Base-by-base conservation (phyloP, 1,140 invertebrate species). In the Propsilocerus akamusi region DNA sequence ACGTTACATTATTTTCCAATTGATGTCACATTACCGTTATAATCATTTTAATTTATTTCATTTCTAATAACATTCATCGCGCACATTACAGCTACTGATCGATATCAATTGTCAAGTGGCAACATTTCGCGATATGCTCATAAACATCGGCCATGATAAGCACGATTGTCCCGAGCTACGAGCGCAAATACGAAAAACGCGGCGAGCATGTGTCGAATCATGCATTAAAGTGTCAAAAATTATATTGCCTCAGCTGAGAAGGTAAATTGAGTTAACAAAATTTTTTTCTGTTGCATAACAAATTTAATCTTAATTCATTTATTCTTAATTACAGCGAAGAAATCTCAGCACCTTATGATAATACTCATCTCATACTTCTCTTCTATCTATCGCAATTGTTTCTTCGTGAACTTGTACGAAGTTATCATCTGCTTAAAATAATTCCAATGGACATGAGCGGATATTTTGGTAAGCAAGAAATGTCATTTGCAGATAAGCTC, bases 361-460 rank as follows among this genome's bases (percentile, higher is more conserved):
- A 86, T 67, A 83, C 86, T 34, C 85, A 90, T 61, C 72, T 91
- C 59, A 83, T 90, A 54, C 71, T 90, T 37, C 72, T 91, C 37
- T 89, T 88, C 66, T 89, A 88, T 68, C 80, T 90, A 70, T 76
- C 81, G 14, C 87, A 92, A 66, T 72, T 91, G 47, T 81, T 93
- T 61, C 72, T 87, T 52, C 72, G 86, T 55, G 88, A 93, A 68
- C 76, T 93, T 37, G 75, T 80, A 59, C 90, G 90, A 67, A 88
- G 86, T 61, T 81, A 85, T 64, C 77, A 86, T 50, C 75, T 92
- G 14, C 79, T 91, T 46, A 78, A 82, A 62, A 76, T 86, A 37
- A 78, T 90, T 51, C 86, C 87, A 25, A 86, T 92, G 78, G 87
- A 91, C 61, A 92, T 92, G 88, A 80, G 83, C 24, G 78, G 81